These are phyloP conservation scores for Mesembrinibis cayennensis DNA, from an alignment of 2,113 vertebrate species.

Conservation along the genomic window DNA sequence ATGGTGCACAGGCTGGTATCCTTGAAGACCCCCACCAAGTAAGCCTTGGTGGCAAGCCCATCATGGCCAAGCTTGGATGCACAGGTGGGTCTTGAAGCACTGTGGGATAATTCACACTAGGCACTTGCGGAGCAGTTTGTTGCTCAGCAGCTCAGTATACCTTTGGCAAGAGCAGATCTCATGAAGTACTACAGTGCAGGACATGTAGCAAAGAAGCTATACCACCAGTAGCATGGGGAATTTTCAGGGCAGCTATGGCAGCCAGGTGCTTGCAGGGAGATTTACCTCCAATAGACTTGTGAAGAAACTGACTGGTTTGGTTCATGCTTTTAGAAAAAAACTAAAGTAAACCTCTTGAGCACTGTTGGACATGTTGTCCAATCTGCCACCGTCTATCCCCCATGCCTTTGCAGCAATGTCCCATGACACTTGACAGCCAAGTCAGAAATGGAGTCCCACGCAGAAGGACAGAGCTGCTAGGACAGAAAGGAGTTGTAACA, in stretches of 20 bases:
- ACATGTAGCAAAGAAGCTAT: background rate
- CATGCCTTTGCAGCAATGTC: background rate
- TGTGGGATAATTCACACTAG: background rate
- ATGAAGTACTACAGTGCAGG: background rate
- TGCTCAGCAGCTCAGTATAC: background rate
- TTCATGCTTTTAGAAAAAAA: background rate
- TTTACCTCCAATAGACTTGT: background rate
- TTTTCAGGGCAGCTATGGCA: background rate
- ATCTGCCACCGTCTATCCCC: background rate
- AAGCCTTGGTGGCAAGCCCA: background rate
- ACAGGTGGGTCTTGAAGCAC: background rate
- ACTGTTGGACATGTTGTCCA: background rate
- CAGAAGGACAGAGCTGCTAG: background rate
- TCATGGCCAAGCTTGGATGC: no score
- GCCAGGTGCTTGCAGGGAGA: background rate
- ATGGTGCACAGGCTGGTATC: background rate
- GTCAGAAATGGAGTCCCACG: background rate
- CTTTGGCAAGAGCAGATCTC: background rate
- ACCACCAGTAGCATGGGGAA: background rate
- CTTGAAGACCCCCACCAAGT: background rate
- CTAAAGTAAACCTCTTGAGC: background rate
- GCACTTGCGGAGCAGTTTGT: background rate
- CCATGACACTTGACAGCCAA: background rate
- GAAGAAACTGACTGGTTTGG: background rate
- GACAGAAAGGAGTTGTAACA: background rate